Conservation (phyloP, 2,888 invertebrate genomes). For the Norana najaformis region DNA sequence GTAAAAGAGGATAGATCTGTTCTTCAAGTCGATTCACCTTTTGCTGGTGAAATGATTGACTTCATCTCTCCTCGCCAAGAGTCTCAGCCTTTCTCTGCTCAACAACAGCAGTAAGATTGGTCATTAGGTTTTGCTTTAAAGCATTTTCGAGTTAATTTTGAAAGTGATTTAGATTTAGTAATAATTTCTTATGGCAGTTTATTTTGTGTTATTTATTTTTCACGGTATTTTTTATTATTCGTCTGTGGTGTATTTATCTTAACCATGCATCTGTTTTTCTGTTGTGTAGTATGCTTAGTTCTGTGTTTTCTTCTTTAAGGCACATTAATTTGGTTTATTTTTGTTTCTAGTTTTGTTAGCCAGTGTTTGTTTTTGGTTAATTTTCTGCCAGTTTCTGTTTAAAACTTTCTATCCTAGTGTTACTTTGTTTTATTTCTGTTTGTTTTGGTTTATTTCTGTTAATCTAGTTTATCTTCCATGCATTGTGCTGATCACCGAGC, state of each 20-base stretch:
- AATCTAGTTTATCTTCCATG: neutral
- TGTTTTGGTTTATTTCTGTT: neutral
- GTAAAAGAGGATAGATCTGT: neutral
- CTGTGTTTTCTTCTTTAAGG: neutral
- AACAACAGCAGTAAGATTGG: neutral
- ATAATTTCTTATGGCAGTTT: neutral
- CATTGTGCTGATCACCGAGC: constrained; percentile 3
- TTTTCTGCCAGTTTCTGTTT: neutral
- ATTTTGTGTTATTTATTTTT: neutral
- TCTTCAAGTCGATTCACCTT: neutral
- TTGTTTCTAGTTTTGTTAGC: neutral
- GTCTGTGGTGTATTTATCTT: neutral
- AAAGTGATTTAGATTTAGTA: neutral
- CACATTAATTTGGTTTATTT: neutral
- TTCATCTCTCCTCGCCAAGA: neutral
- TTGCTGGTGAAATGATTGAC: neutral
- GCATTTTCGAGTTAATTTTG: neutral
- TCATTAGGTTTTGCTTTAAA: neutral
- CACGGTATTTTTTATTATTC: neutral
- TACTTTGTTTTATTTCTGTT: neutral
- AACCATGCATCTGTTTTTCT: neutral
- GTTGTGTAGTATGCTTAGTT: neutral
- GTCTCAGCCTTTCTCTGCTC: neutral
- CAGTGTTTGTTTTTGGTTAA: neutral
- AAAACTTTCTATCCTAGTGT: neutral